phyloP scores from a whole-genome alignment of 2,888 invertebrate genomes.

The Leptinotarsa haldemani region DNA sequence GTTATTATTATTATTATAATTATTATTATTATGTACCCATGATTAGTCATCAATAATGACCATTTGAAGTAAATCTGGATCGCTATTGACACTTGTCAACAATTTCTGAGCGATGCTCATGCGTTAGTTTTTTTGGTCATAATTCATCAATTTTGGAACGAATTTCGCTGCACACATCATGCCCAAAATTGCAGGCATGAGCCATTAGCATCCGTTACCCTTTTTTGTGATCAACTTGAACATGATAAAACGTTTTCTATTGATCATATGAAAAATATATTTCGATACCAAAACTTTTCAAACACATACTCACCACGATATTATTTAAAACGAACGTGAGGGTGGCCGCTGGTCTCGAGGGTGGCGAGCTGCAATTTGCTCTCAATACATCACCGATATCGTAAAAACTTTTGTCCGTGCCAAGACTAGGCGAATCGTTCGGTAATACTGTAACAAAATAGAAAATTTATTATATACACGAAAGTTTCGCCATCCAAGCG shows the following conservation, averaged over 20 bases:
- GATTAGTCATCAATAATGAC: no score
- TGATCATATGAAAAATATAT: not conserved
- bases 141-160: no score
- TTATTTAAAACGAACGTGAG: constrained; percentile 84
- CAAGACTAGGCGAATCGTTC: constrained; percentile 73
- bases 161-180: no score
- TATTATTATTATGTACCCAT: no score
- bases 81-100: no score
- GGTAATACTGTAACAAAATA: constrained; percentile 73
- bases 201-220: no score
- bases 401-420: constrained; percentile 79
- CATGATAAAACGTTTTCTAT: not conserved
- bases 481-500: constrained; percentile 28
- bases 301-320: constrained; percentile 72
- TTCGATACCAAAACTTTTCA: not conserved
- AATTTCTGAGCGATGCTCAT: no score
- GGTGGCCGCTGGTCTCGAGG: constrained; percentile 79
- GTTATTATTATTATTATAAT: no score
- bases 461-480: constrained; percentile 34
- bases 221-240: not conserved
- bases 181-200: no score
- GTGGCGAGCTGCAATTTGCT: constrained; percentile 85
- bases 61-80: no score
- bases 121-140: no score
- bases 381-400: constrained; percentile 79